Evolutionary conservation across 2,113 vertebrate species (phyloP), one percentile per base, ranked within the genome.

Genomic region (Plotosus lineatus): DNA sequence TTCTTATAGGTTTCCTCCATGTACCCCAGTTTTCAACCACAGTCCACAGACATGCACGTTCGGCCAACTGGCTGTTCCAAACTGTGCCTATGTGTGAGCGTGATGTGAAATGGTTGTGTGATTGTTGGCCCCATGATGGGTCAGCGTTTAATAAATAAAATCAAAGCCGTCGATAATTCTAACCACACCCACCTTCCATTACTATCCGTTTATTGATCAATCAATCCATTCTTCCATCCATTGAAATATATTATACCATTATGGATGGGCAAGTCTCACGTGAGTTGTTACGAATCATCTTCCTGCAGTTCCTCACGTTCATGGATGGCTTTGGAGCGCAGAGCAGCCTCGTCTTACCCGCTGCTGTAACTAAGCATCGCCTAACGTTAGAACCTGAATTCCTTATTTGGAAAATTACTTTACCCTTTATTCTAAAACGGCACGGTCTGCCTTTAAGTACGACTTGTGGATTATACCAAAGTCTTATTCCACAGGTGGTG

Each of bases 371-470:
- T 69, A 66, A 66, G 63, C 36, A 40, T 5, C 11, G 63, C 63
- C 63, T 66, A 44, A 28, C 40, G 15, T 46, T 46, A 15, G 0
- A 44, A 69, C 11, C 40, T 3, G 23, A 26, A 68, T 68, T 71
- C n/a, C 46, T 48, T 71, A 71, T 71, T 31, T 4, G 17, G 68
- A 40, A 31, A 71, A 71, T 71, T 28, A 48, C 42, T 48, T 71
- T 71, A 71, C 68, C 23, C 65, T 68, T 40, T 68, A 38, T 44
- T 68, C 65, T 68, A 68, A 26, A 44, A 68, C 40, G n/a, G 63
- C 63, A 42, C 19, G 40, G 19, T 40, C 19, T 40, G 38, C 65
- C 65, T 68, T 68, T 44, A 44, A 68, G 65, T 68, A 68, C 12
- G 40, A 26, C 65, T 68, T 68, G n/a, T 6, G 65, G 65, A 68